Evolutionary conservation across 2,113 vertebrate species (phyloP).

Genomic region (Rhegmatorhina hoffmannsi): DNA sequence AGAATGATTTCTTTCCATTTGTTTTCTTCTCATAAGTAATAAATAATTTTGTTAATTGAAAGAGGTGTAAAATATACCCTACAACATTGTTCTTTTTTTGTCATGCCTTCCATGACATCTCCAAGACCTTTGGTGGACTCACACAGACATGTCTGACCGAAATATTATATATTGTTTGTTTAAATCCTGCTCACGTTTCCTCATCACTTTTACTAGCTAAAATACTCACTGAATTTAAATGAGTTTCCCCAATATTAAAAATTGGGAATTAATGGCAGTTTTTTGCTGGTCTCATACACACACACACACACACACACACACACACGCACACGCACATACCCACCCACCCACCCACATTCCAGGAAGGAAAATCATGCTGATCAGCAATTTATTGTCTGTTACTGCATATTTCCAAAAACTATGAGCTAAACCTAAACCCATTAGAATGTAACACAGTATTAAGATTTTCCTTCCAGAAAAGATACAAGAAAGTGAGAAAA

Average conservation of each 20-base stretch:
- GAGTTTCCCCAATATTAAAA: neutral
- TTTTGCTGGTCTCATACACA: neutral
- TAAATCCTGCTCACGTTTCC: neutral
- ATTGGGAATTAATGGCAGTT: neutral
- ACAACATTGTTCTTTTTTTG: neutral
- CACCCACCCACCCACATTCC: neutral
- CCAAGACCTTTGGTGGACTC: neutral
- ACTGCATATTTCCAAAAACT: neutral
- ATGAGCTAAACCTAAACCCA: neutral
- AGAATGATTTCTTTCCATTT: neutral
- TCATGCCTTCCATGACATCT: neutral
- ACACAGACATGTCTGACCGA: neutral
- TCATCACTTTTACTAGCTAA: neutral
- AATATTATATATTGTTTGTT: neutral
- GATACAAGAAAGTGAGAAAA: neutral
- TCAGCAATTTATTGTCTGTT: neutral
- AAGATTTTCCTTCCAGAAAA: neutral
- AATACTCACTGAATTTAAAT: neutral
- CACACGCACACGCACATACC: neutral
- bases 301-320: neutral
- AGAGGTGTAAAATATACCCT: neutral
- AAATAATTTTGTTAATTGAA: conserved; percentile 6
- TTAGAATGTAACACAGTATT: neutral
- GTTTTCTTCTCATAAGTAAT: neutral
- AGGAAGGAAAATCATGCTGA: neutral